phyloP scores from a whole-genome alignment of 2,797 vertebrate genomes.

The Perdix hodgsoniae region DNA sequence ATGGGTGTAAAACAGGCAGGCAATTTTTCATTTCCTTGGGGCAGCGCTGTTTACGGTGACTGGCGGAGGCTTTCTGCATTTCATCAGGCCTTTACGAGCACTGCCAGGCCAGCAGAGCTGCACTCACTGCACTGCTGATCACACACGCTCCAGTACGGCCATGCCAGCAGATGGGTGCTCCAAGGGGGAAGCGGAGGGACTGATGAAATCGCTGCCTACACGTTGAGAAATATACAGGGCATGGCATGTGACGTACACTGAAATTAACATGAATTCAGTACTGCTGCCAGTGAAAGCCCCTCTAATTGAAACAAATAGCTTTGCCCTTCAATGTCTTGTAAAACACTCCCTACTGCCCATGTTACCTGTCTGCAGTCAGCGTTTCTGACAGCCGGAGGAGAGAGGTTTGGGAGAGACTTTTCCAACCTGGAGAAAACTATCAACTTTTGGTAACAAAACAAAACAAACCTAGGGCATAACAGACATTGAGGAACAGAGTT shows the following conservation, averaged over 20 bases:
- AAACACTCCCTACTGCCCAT: not conserved
- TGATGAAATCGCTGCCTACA: not conserved
- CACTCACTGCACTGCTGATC: not conserved
- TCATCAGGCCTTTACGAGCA: not conserved
- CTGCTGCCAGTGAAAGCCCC: not conserved
- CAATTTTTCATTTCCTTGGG: slow-evolving; percentile 48
- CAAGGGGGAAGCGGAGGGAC: not conserved
- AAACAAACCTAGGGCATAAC: not conserved
- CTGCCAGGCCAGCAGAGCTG: not conserved
- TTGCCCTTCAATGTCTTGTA: not conserved
- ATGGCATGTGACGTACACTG: not conserved
- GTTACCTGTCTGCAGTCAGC: accelerated
- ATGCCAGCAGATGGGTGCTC: not conserved
- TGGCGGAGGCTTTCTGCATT: not conserved
- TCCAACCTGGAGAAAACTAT: not conserved
- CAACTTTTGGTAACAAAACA: not conserved
- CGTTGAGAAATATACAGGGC: not conserved
- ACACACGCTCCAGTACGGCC: accelerated
- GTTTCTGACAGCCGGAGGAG: not conserved
- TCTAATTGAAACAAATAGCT: not conserved
- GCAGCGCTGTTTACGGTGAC: not conserved
- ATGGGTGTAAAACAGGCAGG: slow-evolving; percentile 14
- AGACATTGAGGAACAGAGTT: not conserved
- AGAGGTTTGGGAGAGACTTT: not conserved
- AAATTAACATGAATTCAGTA: not conserved